A percentile compares a stretch with the other conserved stretches of the same genome.
Conservation (phyloP, 1,140 invertebrate species). For the Lasioglossum albipes region DNA sequence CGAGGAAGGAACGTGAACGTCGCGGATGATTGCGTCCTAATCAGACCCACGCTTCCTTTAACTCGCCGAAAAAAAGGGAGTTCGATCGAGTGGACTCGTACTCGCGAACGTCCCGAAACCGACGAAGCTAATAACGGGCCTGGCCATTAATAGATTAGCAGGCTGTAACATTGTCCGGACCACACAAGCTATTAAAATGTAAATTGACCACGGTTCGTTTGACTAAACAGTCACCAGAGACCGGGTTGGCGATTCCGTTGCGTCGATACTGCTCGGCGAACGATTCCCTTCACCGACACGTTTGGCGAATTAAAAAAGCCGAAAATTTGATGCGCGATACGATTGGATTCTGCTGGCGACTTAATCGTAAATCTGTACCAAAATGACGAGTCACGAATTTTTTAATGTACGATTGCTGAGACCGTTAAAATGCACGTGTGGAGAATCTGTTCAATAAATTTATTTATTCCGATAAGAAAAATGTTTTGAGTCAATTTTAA, state of each 20-base stretch:
- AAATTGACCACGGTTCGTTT: slow-evolving; percentile 75
- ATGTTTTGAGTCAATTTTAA: no score
- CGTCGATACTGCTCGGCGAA: not conserved
- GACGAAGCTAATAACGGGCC: slow-evolving; percentile 10
- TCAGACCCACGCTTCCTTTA: slow-evolving; percentile 27
- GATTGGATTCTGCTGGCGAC: no score
- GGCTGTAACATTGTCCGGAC: slow-evolving; percentile 43
- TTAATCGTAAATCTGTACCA: no score
- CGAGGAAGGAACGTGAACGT: slow-evolving; percentile 54
- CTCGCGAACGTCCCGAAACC: not conserved
- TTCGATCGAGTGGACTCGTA: not conserved
- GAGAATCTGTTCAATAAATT: no score
- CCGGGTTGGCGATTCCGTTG: slow-evolving; percentile 21
- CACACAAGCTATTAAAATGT: slow-evolving; percentile 72
- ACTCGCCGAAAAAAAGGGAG: slow-evolving; percentile 42
- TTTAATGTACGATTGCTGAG: no score
- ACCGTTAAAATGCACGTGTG: no score
- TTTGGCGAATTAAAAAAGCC: not conserved
- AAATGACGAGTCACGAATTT: no score
- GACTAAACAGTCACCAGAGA: slow-evolving; percentile 72
- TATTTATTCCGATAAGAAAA: no score
- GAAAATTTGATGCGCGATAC: no score
- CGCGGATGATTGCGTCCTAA: slow-evolving; percentile 65
- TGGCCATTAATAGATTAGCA: not conserved
- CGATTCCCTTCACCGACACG: slow-evolving; percentile 18